A percentile compares a stretch with the other conserved stretches of the same genome.
Evolutionary conservation across 2,113 vertebrate species (phyloP).

Genomic region (Microtus richardsoni): DNA sequence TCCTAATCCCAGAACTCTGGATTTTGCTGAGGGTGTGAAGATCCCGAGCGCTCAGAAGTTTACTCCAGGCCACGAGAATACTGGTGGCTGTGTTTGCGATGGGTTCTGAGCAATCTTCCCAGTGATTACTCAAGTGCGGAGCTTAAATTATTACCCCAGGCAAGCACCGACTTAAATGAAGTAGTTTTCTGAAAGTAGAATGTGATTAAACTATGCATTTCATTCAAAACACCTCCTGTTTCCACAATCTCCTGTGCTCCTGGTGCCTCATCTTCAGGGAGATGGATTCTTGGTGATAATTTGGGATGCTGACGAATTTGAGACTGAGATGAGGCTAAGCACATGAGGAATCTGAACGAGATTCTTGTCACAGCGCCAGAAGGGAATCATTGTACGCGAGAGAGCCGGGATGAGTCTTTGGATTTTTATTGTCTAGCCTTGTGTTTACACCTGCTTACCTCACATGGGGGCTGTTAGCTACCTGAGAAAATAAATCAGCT

Average conservation of each 20-base stretch:
- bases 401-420: not conserved
- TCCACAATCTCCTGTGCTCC: slow-evolving; percentile 68
- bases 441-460: slow-evolving; percentile 1
- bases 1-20: slow-evolving; percentile 2
- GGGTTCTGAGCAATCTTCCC: slow-evolving; percentile 75
- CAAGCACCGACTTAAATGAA: slow-evolving; percentile 80
- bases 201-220: slow-evolving; percentile 82
- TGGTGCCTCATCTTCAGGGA: slow-evolving; percentile 72
- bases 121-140: slow-evolving; percentile 77
- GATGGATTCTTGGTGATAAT: slow-evolving; percentile 74
- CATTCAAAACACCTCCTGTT: slow-evolving; percentile 79
- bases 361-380: slow-evolving; percentile 46
- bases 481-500: slow-evolving; percentile 4
- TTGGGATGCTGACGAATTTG: slow-evolving; percentile 72
- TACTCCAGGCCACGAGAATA: slow-evolving; percentile 54
- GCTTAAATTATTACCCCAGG: slow-evolving; percentile 81
- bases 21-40: slow-evolving; percentile 59
- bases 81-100: slow-evolving; percentile 61
- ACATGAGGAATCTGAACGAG: slow-evolving; percentile 47
- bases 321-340: slow-evolving; percentile 62
- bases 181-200: slow-evolving; percentile 80
- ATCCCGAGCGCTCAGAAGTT: slow-evolving; percentile 64
- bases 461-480: not conserved
- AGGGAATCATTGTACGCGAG: not conserved
- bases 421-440: slow-evolving; percentile 26